Conservation (phyloP, 2,797 vertebrate genomes). For the Apodemus agrarius region DNA sequence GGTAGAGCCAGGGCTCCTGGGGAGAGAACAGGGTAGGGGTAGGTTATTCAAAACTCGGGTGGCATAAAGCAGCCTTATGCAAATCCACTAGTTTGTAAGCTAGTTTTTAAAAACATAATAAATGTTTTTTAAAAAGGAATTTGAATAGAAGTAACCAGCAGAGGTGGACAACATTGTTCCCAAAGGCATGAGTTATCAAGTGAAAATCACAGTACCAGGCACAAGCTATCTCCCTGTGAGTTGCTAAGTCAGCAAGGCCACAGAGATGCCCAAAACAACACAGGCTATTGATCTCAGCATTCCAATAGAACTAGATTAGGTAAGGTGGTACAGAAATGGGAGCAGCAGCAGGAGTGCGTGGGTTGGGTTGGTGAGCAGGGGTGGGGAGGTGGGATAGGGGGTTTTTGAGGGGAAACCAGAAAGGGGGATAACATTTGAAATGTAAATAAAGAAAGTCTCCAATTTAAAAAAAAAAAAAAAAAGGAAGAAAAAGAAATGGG, state of each 20-base stretch:
- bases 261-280: not conserved
- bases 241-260: not conserved
- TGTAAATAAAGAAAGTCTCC: no score
- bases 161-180: not conserved
- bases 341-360: fast-evolving
- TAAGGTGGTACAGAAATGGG: not conserved
- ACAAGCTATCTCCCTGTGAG: not conserved
- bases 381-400: no score
- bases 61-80: not conserved
- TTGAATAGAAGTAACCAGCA: not conserved
- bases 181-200: not conserved
- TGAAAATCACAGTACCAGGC: not conserved
- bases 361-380: no score
- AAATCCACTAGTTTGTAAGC: not conserved
- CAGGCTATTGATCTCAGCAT: not conserved
- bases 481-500: not conserved
- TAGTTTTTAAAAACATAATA: not conserved
- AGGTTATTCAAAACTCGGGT: not conserved
- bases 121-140: not conserved
- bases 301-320: not conserved
- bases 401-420: no score
- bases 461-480: not conserved
- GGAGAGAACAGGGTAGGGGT: not conserved
- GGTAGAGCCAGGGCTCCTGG: not conserved
- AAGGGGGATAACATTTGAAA: no score